Evolutionary conservation across 2,113 vertebrate genomes (phyloP), one percentile per base, ranked within the genome.

Genomic region (Mionectes macconnelli): DNA sequence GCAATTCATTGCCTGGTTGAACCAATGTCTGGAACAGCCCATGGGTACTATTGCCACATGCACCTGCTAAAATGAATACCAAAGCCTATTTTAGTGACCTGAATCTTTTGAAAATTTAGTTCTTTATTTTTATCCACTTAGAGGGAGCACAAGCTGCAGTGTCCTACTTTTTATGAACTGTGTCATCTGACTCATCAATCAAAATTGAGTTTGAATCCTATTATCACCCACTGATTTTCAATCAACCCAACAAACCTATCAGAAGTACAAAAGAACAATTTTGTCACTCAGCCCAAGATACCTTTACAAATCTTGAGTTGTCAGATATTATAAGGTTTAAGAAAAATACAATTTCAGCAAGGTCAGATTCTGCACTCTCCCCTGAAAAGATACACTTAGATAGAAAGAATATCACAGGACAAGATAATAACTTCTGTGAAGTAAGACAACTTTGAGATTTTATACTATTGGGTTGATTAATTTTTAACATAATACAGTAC

Each of bases 111-210:
- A 93, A 96, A 96, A 96, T 95, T 75, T 94, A 96, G 92, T 95
- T 69, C 73, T 96, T 96, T 96, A 97, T 95, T 97, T 97, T 96
- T 95, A 94, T 92, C 96, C 35, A 79, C 60, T 87, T 90, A 49
- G 49, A 95, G 50, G 47, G 89, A 93, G 68, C 44, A 91, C 55
- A 94, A 83, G 87, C 84, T 67, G 87, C 84, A 74, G 50, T 80
- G 96, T 85, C 96, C 96, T 97, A 96, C 84, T 97, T 97, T 91
- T 89, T 89, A 63, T 93, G 79, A 92, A 69, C 73, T 44, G 42
- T 96, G 96, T 94, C 92, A 94, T 87, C 77, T 94, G 96, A 94
- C 70, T 92, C 91, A 95, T 96, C 96, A 95, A 85, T 97, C 94
- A 95, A 91, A 94, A 94, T 13, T 64, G 74, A 91, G 85, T 78